phyloP scores from a whole-genome alignment of 2,888 invertebrate genomes.

The Agapetus fuscipes region DNA sequence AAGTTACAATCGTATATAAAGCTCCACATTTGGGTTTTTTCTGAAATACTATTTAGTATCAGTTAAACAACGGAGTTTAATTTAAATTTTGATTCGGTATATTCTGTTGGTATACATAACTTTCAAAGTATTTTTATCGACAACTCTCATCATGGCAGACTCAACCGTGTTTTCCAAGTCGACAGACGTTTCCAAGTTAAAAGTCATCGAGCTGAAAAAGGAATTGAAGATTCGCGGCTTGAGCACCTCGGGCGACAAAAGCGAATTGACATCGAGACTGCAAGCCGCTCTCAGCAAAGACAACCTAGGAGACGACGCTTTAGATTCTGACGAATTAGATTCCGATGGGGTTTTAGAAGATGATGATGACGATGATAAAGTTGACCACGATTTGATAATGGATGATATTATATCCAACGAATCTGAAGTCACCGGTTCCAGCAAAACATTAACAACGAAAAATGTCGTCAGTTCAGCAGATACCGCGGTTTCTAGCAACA shows the following conservation, averaged over 20 bases:
- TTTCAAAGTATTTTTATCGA: background rate
- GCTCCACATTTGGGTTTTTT: too few species aligned
- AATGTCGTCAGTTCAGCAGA: background rate
- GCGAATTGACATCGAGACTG: slow-evolving; percentile 67
- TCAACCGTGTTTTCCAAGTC: slow-evolving; percentile 13
- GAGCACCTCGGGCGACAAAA: slow-evolving; percentile 68
- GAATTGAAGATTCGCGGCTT: slow-evolving; percentile 73
- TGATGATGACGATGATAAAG: slow-evolving; percentile 44
- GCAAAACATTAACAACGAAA: background rate
- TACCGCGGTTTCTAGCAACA: slow-evolving; percentile 8
- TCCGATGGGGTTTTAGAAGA: slow-evolving; percentile 44
- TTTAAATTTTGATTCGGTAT: too few species aligned
- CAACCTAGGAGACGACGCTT: slow-evolving; percentile 30
- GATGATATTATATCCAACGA: slow-evolving; percentile 37
- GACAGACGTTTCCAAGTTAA: slow-evolving; percentile 24
- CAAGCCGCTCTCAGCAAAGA: slow-evolving; percentile 37
- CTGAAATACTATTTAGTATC: too few species aligned
- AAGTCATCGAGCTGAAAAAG: slow-evolving; percentile 78
- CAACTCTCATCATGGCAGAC: slow-evolving; percentile 11
- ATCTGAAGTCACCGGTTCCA: slow-evolving; percentile 29
- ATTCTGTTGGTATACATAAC: too few species aligned
- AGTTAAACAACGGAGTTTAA: too few species aligned
- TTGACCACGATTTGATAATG: slow-evolving; percentile 31
- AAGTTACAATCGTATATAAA: too few species aligned
- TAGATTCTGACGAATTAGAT: slow-evolving; percentile 45